Conservation (phyloP, 2,888 invertebrate species). For the Drosophila vallismaia region DNA sequence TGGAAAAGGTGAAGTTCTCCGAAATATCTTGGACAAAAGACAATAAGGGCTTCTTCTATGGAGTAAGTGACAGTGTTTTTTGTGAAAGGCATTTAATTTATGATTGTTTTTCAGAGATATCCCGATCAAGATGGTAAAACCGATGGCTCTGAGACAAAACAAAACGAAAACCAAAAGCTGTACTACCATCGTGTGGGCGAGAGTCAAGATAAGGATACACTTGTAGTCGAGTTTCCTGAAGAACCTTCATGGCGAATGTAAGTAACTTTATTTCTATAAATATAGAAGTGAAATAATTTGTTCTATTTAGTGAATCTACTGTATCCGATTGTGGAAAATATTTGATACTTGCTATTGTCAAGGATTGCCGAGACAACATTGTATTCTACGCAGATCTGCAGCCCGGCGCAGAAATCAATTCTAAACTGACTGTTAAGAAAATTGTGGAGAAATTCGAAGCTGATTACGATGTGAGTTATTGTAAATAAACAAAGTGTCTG, state of each 20-base stretch:
- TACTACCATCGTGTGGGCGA: constrained; percentile 96
- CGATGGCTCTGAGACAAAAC: constrained; percentile 95
- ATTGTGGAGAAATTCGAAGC: constrained; percentile 95
- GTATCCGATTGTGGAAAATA: constrained; percentile 97
- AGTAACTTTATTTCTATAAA: constrained; percentile 13
- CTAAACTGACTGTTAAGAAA: constrained; percentile 89
- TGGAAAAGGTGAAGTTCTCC: constrained; percentile 96
- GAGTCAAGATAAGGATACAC: constrained; percentile 92
- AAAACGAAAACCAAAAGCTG: constrained; percentile 95
- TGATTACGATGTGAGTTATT: constrained; percentile 91
- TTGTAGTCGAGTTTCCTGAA: constrained; percentile 95
- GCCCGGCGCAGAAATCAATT: constrained; percentile 86
- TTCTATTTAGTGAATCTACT: constrained; percentile 88
- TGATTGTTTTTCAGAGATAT: constrained; percentile 87
- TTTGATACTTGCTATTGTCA: constrained; percentile 91
- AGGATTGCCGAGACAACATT: constrained; percentile 96
- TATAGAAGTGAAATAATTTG: no score
- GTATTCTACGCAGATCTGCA: constrained; percentile 93
- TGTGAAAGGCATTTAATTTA: background rate
- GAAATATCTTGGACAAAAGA: constrained; percentile 97
- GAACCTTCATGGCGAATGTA: constrained; percentile 96
- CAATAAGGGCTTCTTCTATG: constrained; percentile 97
- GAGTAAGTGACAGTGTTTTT: constrained; percentile 85
- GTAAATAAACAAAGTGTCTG: background rate
- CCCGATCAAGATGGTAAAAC: constrained; percentile 92